A percentile compares a stretch with the other conserved stretches of the same genome.
Conservation (phyloP, 2,113 vertebrate genomes). For the Hemiprocne comata region DNA sequence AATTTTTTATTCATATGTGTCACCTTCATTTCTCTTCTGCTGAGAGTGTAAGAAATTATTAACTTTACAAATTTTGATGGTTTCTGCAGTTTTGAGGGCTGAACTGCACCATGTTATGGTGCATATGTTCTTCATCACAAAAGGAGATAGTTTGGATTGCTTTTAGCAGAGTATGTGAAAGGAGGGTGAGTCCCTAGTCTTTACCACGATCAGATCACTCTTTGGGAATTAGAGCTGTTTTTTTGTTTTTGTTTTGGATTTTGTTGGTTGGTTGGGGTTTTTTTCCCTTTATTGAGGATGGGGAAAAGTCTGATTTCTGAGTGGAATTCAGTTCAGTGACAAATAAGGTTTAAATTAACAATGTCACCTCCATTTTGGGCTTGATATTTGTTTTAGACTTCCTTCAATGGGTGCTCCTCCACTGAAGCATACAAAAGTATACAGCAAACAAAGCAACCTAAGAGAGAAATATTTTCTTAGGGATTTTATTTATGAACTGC, state of each 20-base stretch:
- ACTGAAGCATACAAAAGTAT: no score
- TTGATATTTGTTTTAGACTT: no score
- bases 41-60: neutral
- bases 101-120: neutral
- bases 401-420: no score
- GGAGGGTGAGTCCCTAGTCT: neutral
- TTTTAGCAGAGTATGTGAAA: neutral
- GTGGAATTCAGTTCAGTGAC: no score
- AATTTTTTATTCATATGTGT: neutral
- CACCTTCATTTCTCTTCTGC: neutral
- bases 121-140: neutral
- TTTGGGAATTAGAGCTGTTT: neutral
- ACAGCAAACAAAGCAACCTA: no score
- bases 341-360: no score
- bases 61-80: neutral
- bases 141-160: neutral
- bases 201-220: neutral
- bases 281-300: neutral
- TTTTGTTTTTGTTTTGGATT: neutral
- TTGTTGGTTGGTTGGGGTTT: no score
- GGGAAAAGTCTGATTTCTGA: neutral
- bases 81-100: neutral
- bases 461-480: no score
- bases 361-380: no score
- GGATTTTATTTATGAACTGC: no score